Evolutionary conservation across 2,888 invertebrate species (phyloP), one percentile per base, ranked within the genome.

Genomic region (Heliconius ethilla): DNA sequence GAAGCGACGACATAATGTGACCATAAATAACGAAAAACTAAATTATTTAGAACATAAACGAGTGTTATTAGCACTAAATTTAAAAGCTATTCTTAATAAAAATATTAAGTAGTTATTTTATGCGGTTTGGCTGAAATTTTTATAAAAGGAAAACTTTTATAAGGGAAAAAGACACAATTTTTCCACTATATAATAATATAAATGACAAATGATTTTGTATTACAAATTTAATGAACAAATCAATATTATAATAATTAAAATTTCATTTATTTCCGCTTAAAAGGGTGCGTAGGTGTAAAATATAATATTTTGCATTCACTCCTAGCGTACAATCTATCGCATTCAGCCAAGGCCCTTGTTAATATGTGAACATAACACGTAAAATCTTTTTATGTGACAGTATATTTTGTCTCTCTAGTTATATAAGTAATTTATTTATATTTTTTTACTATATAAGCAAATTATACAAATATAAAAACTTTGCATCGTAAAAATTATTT

Each of bases 21-120:
- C 84, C 85, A 84, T 84, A 84, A 84, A 85, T 83, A 83, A 85
- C 82, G 78, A 79, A 81, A 75, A 77, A 45, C 59, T 59, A 59
- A 62, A 73, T 67, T 10, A 37, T 22, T 62, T 33, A n/a, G 70
- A 72, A 78, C 25, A 63, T 76, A 72, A 78, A 70, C 27, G n/a
- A 3, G 78, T 70, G 67, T 78, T 67, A 76, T 81, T 76, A 79
- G 69, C 59, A 63, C 73, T 78, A 73, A 76, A 74, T 74, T 76
- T 51, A 70, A 69, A 74, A 73, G 59, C 59, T 67, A 67, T 3
- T 37, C 29, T 40, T 76, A 70, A 76, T 7, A 59, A 76, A 59
- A 45, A 55, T 55, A 76, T 76, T 55, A 76, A 74, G 40, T 63
- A 40, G 59, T 63, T 40, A 74, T 40, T 63, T 51, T 62, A 25